Percentiles rank a stretch among this genome's conserved stretches.
Conservation (phyloP, 2,113 vertebrate species). For the Amphilophus citrinellus region DNA sequence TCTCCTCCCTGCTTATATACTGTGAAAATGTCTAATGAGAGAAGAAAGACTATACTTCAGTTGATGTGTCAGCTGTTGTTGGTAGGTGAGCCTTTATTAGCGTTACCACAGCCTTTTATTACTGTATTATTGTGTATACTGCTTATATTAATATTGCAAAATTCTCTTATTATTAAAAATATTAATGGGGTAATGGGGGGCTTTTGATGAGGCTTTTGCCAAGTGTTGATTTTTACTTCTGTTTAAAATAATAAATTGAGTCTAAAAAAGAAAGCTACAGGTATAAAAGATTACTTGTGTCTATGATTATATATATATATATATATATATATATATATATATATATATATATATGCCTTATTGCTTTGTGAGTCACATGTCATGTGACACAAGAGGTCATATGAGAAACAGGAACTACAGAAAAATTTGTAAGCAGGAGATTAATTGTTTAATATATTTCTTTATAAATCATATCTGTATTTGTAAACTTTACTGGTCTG, state of each 20-base stretch:
- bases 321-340: neutral
- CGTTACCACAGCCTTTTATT: rapidly evolving
- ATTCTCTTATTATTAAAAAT: neutral
- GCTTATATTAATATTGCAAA: neutral
- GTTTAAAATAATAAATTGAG: neutral
- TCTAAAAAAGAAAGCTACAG: neutral
- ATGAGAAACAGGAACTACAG: constrained; percentile 6
- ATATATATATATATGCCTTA: neutral
- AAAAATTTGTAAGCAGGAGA: neutral
- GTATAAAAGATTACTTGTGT: neutral
- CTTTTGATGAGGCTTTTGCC: neutral
- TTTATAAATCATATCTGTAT: neutral
- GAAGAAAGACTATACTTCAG: constrained; percentile 30
- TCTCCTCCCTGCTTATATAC: neutral
- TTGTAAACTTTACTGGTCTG: neutral
- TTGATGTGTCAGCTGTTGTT: constrained; percentile 58
- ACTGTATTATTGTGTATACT: neutral
- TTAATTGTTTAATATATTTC: neutral
- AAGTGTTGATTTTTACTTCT: neutral
- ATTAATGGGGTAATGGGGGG: neutral
- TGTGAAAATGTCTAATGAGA: constrained; percentile 26
- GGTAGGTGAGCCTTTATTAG: constrained; percentile 50
- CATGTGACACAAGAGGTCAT: neutral
- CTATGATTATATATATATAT: neutral
- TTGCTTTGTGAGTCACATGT: neutral